These are phyloP conservation scores for Neostethus bicornis DNA, from an alignment of 2,797 vertebrate species.

Conservation along the genomic window DNA sequence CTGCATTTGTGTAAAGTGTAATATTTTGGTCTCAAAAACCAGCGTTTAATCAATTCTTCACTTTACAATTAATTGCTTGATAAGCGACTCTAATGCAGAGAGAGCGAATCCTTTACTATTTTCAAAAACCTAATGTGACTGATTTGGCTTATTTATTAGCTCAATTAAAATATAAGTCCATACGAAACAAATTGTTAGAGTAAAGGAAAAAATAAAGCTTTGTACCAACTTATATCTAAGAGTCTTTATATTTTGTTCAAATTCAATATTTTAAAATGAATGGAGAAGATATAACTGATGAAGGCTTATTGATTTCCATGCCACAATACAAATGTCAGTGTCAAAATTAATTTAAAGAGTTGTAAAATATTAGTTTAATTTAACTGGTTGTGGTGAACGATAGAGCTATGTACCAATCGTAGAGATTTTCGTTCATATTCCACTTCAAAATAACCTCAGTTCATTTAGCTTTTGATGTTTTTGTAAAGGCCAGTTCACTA, in stretches of 20 bases:
- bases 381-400: conserved; percentile 26
- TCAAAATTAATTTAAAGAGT: conserved; percentile 42
- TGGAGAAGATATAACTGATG: conserved; percentile 24
- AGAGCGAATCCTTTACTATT: neutral
- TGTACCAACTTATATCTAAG: conserved; percentile 62
- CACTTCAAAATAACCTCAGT: conserved; percentile 23
- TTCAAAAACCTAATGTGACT: conserved; percentile 12
- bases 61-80: neutral
- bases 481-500: conserved; percentile 48
- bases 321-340: conserved; percentile 39
- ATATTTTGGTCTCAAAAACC: conserved; percentile 1
- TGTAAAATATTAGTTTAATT: conserved; percentile 22
- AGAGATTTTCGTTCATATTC: conserved; percentile 43
- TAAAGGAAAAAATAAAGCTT: conserved; percentile 20
- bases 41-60: neutral
- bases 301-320: conserved; percentile 11
- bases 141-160: neutral
- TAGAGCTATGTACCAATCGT: conserved; percentile 39
- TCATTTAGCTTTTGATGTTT: conserved; percentile 33
- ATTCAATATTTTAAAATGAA: conserved; percentile 7
- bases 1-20: conserved; percentile 10
- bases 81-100: conserved; percentile 8
- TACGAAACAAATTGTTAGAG: conserved; percentile 25
- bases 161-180: conserved; percentile 24
- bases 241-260: conserved; percentile 26